Percentiles rank a stretch among this genome's conserved stretches.
Conservation (phyloP, 2,888 invertebrate genomes). For the Philopedon plagiatum region DNA sequence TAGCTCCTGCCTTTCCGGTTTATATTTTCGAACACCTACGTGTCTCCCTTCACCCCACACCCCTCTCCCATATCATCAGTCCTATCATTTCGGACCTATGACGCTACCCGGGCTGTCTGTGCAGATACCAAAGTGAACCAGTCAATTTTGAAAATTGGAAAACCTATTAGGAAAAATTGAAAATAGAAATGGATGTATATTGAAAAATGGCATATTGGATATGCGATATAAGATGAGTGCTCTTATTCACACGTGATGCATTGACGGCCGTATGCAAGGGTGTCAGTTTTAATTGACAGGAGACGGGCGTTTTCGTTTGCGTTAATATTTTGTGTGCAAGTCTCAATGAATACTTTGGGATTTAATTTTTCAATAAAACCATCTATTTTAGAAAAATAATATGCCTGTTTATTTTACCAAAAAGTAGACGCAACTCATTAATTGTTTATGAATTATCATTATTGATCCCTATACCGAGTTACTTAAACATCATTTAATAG, state of each 20-base stretch:
- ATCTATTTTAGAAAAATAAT: no score
- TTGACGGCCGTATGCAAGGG: constrained; percentile 4
- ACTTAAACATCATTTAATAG: no score
- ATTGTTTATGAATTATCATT: no score
- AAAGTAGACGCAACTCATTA: no score
- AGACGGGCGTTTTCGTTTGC: not conserved
- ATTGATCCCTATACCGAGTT: no score
- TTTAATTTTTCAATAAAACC: no score
- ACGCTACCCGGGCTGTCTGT: constrained; percentile 35
- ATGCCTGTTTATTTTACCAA: no score
- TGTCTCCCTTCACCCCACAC: not conserved
- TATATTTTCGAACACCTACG: constrained; percentile 33
- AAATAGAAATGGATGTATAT: constrained; percentile 35
- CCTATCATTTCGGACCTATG: constrained; percentile 61
- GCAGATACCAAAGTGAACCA: constrained; percentile 29
- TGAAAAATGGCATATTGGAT: constrained; percentile 38
- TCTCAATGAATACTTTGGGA: no score
- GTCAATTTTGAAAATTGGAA: constrained; percentile 66
- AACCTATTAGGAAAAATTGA: constrained; percentile 61
- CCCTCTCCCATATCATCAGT: constrained; percentile 47
- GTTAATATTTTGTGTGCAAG: no score
- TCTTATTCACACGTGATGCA: constrained; percentile 17
- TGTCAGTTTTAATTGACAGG: constrained; percentile 32
- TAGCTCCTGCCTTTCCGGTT: not conserved
- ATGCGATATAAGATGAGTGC: constrained; percentile 19